Conservation (phyloP, 2,113 vertebrate species). For the Epinephelus cyanopodus region DNA sequence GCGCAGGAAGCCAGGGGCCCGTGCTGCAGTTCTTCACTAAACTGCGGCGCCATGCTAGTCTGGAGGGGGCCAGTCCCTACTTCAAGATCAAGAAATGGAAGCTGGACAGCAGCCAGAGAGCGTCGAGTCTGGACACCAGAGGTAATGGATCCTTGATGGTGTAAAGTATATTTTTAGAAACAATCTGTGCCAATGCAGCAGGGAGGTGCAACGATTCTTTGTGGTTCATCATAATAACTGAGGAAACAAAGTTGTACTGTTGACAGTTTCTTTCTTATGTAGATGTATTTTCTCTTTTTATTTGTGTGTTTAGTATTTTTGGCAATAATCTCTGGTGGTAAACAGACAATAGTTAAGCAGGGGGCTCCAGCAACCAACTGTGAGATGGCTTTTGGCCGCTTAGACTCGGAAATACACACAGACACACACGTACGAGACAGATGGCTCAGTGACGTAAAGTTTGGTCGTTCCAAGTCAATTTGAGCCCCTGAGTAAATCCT, state of each 20-base stretch:
- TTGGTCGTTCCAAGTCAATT: slow-evolving; percentile 70
- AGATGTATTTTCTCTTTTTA: not conserved
- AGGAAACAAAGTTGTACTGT: not conserved
- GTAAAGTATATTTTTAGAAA: slow-evolving; percentile 21
- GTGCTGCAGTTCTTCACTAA: slow-evolving; percentile 94
- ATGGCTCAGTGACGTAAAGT: slow-evolving; percentile 81
- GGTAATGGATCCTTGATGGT: slow-evolving; percentile 81
- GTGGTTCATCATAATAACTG: not conserved
- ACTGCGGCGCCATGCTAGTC: slow-evolving; percentile 93
- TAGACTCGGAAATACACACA: slow-evolving; percentile 47
- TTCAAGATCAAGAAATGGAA: slow-evolving; percentile 98
- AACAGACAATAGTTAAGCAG: slow-evolving; percentile 51
- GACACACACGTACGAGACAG: slow-evolving; percentile 67
- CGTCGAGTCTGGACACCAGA: slow-evolving; percentile 95
- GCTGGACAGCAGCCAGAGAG: slow-evolving; percentile 93
- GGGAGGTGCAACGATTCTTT: not conserved
- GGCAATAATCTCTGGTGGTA: slow-evolving; percentile 18
- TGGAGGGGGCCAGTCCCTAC: slow-evolving; percentile 95
- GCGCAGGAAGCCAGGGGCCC: slow-evolving; percentile 78
- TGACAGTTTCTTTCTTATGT: not conserved
- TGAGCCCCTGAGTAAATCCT: slow-evolving; percentile 64
- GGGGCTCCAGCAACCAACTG: slow-evolving; percentile 68
- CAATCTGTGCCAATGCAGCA: not conserved
- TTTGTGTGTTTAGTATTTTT: slow-evolving; percentile 39
- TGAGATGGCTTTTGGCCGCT: slow-evolving; percentile 59